Base-by-base conservation (phyloP, 2,113 vertebrate genomes). In the Ictalurus punctatus region DNA sequence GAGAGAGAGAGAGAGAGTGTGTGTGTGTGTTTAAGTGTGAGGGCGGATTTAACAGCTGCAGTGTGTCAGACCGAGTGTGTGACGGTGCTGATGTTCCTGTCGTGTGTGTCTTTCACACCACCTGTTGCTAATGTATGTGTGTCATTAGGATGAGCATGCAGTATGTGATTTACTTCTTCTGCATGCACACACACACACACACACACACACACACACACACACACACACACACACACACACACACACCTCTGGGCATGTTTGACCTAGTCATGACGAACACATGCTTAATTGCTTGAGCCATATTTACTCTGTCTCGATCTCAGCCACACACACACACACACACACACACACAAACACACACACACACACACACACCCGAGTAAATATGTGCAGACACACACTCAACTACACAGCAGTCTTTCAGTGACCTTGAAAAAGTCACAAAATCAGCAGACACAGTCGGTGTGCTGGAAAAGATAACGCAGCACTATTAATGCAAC, bases 201-300 rank as follows among this genome's bases (percentile, higher is more conserved):
- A 48, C 71, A n/a, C n/a, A 12, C 7, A 6, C 40, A 78, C 37
- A 44, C 37, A 40, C 37, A 12, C 37, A 37, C 83, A 86, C 89
- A 89, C 59, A 79, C 81, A 54, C 13, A 52, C 79, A 73, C 34
- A 34, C 34, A 65, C 19, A 73, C 69, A 73, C n/a, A 71, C 30
- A 34, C 7, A 30, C 21, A 19, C 19, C 30, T 27, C 71, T 58
- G 65, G n/a, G 7, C 73, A 85, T 40, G 59, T 74, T 58, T 85
- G 86, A 85, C 86, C 86, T 88, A 54, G 86, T 23, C 74, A 44
- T 73, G 63, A 40, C 3, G 12, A 85, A 63, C 56, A 90, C 23
- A 40, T 23, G 8, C 30, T 83, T 65, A 65, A 74, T 37, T 67
- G 61, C 48, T 30, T 54, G 4, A 34, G 25, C 23, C 63, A 73